Percentiles rank a stretch among this genome's conserved stretches.
phyloP scores from a whole-genome alignment of 2,113 vertebrate species.

The Danionella cerebrum region DNA sequence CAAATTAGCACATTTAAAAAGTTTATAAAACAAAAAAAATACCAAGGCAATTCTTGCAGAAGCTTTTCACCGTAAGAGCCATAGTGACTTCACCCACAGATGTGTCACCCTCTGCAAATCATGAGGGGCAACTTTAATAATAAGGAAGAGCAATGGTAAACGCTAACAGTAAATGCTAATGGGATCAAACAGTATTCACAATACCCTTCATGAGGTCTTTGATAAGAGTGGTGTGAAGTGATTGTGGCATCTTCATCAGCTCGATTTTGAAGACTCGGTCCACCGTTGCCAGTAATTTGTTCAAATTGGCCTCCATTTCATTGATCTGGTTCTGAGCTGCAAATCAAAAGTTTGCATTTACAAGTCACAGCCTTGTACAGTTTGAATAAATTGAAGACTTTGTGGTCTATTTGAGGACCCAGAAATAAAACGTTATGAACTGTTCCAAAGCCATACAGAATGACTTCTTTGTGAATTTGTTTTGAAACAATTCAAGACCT shows the following conservation, averaged over 20 bases:
- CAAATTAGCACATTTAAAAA: neutral
- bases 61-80: constrained; percentile 50
- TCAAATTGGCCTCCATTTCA: constrained; percentile 50
- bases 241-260: constrained; percentile 60
- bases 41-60: neutral
- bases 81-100: constrained; percentile 56
- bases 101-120: constrained; percentile 22
- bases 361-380: no score
- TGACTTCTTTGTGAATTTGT: no score
- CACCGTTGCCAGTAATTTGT: constrained; percentile 48
- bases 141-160: no score
- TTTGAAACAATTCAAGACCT: no score
- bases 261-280: constrained; percentile 59
- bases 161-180: neutral
- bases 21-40: neutral
- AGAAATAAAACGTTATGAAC: no score
- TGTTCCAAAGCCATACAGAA: constrained; percentile 1
- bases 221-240: constrained; percentile 48
- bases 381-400: no score
- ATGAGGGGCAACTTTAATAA: no score
- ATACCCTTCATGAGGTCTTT: constrained; percentile 51
- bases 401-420: no score
- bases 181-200: neutral
- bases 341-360: no score
- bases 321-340: constrained; percentile 56